Evolutionary conservation across 2,888 invertebrate species (phyloP).

Genomic region (Operophtera brumata): DNA sequence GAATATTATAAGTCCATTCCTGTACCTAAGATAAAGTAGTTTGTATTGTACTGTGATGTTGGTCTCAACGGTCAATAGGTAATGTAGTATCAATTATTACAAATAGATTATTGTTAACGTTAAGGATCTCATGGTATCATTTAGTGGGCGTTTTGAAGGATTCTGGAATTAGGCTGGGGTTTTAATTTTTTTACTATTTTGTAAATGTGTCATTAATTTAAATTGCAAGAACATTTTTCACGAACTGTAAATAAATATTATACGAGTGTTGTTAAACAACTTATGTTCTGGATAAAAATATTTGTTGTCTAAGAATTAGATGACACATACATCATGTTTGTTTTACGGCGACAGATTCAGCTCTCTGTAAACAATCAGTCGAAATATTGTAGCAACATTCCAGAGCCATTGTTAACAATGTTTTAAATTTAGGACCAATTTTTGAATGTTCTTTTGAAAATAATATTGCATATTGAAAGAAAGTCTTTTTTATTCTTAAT

Average conservation of each 20-base stretch:
- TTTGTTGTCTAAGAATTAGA: constrained; percentile 33
- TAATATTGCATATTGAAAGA: constrained; percentile 78
- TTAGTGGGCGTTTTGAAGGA: constrained; percentile 66
- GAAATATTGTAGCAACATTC: constrained; percentile 73
- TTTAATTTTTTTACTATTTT: constrained; percentile 49
- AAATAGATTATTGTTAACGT: constrained; percentile 77
- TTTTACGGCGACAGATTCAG: constrained; percentile 42
- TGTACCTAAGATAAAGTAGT: constrained; percentile 79
- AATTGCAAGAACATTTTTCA: constrained; percentile 27
- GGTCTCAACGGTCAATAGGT: constrained; percentile 78
- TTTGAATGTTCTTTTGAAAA: constrained; percentile 80
- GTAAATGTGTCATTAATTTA: constrained; percentile 41
- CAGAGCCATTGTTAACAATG: constrained; percentile 80
- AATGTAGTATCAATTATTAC: constrained; percentile 76
- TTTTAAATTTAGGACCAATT: constrained; percentile 81
- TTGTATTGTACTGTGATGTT: constrained; percentile 78
- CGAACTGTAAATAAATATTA: constrained; percentile 27
- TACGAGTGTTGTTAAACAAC: constrained; percentile 54
- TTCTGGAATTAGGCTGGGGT: constrained; percentile 71
- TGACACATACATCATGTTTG: constrained; percentile 20
- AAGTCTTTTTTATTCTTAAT: constrained; percentile 46
- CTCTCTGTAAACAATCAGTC: constrained; percentile 69
- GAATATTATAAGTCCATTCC: constrained; percentile 73
- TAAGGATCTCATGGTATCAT: constrained; percentile 79
- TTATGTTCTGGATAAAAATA: constrained; percentile 42